These are phyloP conservation scores for Drosophila ficusphila DNA, from an alignment of 1,140 invertebrate species.

Conservation along the genomic window DNA sequence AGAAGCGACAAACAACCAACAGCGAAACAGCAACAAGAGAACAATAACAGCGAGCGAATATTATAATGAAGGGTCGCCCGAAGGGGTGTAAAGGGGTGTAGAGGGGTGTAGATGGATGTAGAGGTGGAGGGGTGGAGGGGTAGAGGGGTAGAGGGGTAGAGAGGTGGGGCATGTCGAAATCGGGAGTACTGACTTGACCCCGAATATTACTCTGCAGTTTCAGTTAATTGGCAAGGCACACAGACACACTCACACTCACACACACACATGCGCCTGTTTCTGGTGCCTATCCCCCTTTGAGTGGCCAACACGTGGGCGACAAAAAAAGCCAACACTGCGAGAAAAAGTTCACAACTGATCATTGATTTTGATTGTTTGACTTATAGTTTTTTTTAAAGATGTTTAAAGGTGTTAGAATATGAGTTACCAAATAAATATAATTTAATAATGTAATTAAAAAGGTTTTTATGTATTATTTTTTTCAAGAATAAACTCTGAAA, in stretches of 20 bases:
- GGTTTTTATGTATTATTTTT: too few species aligned
- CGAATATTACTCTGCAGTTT: conserved; percentile 79
- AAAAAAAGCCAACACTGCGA: conserved; percentile 21
- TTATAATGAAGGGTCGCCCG: conserved; percentile 23
- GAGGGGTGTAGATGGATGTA: too few species aligned
- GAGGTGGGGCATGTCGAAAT: conserved; percentile 9
- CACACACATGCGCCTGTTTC: neutral
- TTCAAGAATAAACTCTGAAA: too few species aligned
- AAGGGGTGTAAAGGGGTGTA: too few species aligned
- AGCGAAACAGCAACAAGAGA: conserved; percentile 32
- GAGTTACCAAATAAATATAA: too few species aligned
- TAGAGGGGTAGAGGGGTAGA: neutral
- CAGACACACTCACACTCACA: conserved; percentile 12
- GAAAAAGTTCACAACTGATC: conserved; percentile 2
- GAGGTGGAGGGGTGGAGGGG: too few species aligned
- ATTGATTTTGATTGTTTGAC: too few species aligned
- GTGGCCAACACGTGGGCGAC: conserved; percentile 51
- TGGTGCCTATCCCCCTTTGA: conserved; percentile 1
- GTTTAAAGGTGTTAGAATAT: too few species aligned
- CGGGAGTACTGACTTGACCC: conserved; percentile 33
- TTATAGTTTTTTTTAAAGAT: too few species aligned
- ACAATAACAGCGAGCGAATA: conserved; percentile 54
- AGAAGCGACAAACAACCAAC: conserved; percentile 58
- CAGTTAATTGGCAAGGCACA: conserved; percentile 75
- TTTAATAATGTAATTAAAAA: too few species aligned